Percentiles rank a stretch among this genome's conserved stretches.
Evolutionary conservation across 2,113 vertebrate species (phyloP).

Genomic region (Numida meleagris): DNA sequence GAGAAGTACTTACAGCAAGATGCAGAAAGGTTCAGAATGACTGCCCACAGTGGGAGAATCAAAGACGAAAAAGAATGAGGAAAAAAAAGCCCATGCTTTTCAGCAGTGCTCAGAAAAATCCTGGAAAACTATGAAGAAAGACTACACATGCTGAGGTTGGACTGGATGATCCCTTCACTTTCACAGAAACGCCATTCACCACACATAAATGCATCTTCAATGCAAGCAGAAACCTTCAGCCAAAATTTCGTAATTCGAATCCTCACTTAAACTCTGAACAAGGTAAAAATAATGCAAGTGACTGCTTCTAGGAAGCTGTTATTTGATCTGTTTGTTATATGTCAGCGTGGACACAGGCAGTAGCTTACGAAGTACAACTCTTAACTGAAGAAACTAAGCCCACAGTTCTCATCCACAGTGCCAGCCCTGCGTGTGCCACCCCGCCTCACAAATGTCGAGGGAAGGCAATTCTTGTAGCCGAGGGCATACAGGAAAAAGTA

Average conservation of each 20-base stretch:
- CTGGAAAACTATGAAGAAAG: background rate
- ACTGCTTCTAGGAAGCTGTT: background rate
- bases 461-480: background rate
- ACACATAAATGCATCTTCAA: background rate
- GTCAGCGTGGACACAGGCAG: background rate
- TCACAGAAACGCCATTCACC: background rate
- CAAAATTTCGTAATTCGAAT: background rate
- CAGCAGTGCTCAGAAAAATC: background rate
- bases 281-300: background rate
- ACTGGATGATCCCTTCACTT: background rate
- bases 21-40: background rate
- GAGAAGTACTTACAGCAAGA: background rate
- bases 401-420: background rate
- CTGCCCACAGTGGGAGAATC: background rate
- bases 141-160: background rate
- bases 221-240: background rate
- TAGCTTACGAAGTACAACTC: rapidly evolving
- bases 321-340: background rate
- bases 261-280: background rate
- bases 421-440: background rate
- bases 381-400: background rate
- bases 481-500: slow-evolving; percentile 3
- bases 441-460: background rate
- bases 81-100: background rate
- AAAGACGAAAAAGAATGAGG: background rate